A percentile compares a stretch with the other conserved stretches of the same genome.
These are phyloP conservation scores for Perodicticus potto DNA, from an alignment of 2,797 vertebrate species.

Conservation along the genomic window DNA sequence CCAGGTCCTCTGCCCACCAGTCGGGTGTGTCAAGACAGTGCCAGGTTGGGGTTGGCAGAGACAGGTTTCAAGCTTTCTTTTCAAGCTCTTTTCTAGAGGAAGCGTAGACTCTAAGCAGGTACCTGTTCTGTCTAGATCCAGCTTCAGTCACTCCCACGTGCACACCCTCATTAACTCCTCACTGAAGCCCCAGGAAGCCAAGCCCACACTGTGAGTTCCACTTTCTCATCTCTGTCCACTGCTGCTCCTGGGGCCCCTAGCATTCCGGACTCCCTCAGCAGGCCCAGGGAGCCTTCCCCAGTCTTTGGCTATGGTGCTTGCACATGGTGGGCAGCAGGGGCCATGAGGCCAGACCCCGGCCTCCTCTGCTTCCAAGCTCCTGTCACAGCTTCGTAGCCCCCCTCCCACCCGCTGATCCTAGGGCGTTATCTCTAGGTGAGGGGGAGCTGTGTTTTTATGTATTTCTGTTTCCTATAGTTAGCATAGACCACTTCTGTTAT, in stretches of 20 bases:
- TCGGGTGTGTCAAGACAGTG: not conserved
- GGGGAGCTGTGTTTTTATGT: not conserved
- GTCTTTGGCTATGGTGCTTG: not conserved
- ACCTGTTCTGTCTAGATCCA: not conserved
- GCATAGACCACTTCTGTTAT: not conserved
- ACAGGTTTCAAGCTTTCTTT: not conserved
- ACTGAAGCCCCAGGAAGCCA: not conserved
- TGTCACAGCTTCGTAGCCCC: not conserved
- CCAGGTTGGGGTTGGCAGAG: not conserved
- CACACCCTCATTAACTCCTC: not conserved
- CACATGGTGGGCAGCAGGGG: not conserved
- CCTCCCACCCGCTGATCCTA: not conserved
- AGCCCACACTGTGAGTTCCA: fast-evolving
- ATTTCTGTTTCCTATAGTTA: constrained; percentile 18
- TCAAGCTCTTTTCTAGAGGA: not conserved
- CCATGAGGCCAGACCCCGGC: not conserved
- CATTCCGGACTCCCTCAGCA: not conserved
- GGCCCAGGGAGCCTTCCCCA: not conserved
- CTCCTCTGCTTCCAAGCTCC: not conserved
- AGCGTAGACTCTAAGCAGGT: not conserved
- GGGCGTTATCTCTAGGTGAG: not conserved
- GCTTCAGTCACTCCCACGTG: not conserved
- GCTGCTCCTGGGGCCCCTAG: not conserved
- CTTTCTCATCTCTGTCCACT: not conserved
- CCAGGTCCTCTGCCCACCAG: not conserved